phyloP scores from a whole-genome alignment of 2,797 vertebrate species.

The Notoglanidium macrostoma region DNA sequence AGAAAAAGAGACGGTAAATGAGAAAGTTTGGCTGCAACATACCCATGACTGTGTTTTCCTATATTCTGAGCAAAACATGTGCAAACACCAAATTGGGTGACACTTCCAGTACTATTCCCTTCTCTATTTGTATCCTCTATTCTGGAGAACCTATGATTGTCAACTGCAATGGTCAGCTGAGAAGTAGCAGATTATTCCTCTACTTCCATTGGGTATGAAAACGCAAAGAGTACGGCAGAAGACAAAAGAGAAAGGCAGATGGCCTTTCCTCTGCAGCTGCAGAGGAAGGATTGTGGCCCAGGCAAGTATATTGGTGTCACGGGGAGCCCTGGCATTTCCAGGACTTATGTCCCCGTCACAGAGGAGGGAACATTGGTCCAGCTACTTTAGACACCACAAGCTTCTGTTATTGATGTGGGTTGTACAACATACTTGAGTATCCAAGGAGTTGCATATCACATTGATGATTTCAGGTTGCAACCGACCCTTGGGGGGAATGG shows the following conservation, averaged over 20 bases:
- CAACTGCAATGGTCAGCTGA: not conserved
- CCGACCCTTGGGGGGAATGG: not conserved
- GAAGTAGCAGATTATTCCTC: not conserved
- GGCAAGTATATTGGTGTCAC: not conserved
- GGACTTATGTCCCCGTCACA: not conserved
- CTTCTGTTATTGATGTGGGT: not conserved
- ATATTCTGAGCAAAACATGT: not conserved
- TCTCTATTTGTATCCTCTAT: not conserved
- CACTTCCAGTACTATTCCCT: not conserved
- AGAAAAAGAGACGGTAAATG: not conserved
- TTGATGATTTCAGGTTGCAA: not conserved
- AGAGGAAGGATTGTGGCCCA: not conserved
- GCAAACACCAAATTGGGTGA: not conserved
- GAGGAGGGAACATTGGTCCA: not conserved
- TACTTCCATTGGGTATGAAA: not conserved
- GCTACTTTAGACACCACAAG: not conserved
- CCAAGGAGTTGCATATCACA: not conserved
- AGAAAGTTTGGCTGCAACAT: not conserved
- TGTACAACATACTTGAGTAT: not conserved
- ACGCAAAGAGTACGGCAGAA: not conserved
- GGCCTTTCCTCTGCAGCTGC: not conserved
- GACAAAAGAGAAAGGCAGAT: not conserved
- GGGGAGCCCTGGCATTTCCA: not conserved
- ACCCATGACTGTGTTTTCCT: not conserved
- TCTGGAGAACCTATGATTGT: not conserved